A percentile compares a stretch with the other conserved stretches of the same genome.
phyloP scores from a whole-genome alignment of 1,140 invertebrate genomes.

The Glossosoma conforme region DNA sequence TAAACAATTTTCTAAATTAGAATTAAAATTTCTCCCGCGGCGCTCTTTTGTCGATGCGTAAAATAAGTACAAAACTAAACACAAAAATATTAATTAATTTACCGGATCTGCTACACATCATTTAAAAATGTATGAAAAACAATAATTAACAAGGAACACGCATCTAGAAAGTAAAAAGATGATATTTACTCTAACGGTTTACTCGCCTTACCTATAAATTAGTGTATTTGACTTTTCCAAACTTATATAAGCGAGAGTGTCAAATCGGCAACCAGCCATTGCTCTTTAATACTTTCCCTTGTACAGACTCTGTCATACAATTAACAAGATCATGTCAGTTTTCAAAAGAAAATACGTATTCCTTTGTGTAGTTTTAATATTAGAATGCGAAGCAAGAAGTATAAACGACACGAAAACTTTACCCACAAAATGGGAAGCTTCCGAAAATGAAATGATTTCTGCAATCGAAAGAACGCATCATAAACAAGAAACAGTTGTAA shows the following conservation, averaged over 20 bases:
- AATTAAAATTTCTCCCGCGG: too few relatives aligned
- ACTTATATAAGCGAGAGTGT: slow-evolving; percentile 15
- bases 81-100: too few relatives aligned
- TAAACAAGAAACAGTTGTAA: not conserved
- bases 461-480: not conserved
- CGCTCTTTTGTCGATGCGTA: too few relatives aligned
- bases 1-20: too few relatives aligned
- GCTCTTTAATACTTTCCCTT: slow-evolving; percentile 8
- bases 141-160: too few relatives aligned
- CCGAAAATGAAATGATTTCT: not conserved
- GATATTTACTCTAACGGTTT: slow-evolving; percentile 1
- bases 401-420: not conserved
- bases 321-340: too few relatives aligned
- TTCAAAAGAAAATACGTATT: too few relatives aligned
- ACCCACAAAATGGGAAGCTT: not conserved
- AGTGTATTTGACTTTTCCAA: slow-evolving; percentile 7
- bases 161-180: not conserved
- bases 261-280: slow-evolving; percentile 2
- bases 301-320: too few relatives aligned
- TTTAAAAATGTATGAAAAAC: too few relatives aligned
- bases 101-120: too few relatives aligned
- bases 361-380: too few relatives aligned
- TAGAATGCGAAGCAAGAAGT: slow-evolving; percentile 5
- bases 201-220: not conserved
- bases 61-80: too few relatives aligned